Conservation (phyloP, 2,113 vertebrate genomes). For the Lamprotornis superbus region DNA sequence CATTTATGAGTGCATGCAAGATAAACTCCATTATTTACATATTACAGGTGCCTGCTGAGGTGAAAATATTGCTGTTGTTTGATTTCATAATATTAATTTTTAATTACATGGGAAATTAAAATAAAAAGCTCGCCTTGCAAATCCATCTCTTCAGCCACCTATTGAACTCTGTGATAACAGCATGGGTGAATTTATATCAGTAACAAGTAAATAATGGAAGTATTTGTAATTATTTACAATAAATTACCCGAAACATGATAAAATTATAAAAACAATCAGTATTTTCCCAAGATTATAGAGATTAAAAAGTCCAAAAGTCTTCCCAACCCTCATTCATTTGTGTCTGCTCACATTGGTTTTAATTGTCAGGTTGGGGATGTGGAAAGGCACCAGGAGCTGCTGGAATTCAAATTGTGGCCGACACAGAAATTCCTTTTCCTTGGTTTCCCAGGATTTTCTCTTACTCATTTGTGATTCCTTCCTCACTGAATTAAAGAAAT, state of each 20-base stretch:
- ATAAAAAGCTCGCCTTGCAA: background rate
- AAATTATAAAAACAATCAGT: background rate
- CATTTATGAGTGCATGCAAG: background rate
- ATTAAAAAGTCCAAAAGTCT: background rate
- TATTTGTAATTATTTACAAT: background rate
- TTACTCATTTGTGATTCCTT: background rate
- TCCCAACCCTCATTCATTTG: background rate
- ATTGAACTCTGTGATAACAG: fast-evolving
- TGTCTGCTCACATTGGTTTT: background rate
- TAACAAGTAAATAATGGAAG: background rate
- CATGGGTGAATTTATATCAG: background rate
- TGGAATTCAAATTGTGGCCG: background rate
- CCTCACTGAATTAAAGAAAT: background rate
- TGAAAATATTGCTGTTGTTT: background rate
- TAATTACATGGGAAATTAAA: background rate
- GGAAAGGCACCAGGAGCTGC: background rate
- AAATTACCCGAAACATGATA: background rate
- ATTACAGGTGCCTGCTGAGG: background rate
- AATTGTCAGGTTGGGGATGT: background rate
- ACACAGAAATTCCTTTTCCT: background rate
- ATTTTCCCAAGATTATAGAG: background rate
- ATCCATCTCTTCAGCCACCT: background rate
- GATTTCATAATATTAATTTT: background rate
- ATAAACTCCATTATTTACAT: background rate
- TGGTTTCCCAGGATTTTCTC: background rate